Conservation (phyloP, 2,888 invertebrate genomes). For the Herminia tarsipennalis region DNA sequence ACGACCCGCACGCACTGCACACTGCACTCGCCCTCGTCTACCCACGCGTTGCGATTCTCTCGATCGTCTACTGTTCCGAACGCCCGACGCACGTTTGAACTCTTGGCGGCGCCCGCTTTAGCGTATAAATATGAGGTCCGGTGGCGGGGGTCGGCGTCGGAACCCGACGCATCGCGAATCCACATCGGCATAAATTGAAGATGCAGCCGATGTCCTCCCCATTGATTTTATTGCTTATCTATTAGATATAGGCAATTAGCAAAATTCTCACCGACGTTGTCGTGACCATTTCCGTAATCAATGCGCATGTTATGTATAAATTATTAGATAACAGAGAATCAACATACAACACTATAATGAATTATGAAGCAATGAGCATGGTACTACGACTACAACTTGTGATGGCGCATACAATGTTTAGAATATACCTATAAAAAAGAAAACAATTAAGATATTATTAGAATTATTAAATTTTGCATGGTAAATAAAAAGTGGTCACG, state of each 20-base stretch:
- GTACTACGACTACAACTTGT: no score
- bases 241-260: constrained; percentile 80
- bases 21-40: constrained; percentile 84
- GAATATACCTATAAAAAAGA: no score
- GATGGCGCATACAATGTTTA: no score
- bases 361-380: constrained; percentile 43
- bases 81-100: constrained; percentile 85
- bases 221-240: constrained; percentile 82
- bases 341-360: constrained; percentile 17
- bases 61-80: constrained; percentile 82
- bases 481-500: no score
- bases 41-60: constrained; percentile 81
- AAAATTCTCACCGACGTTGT: constrained; percentile 66
- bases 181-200: constrained; percentile 81
- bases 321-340: constrained; percentile 52
- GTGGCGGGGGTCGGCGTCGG: constrained; percentile 82
- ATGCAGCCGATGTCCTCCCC: constrained; percentile 82
- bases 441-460: no score
- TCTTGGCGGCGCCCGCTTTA: constrained; percentile 80
- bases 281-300: constrained; percentile 69
- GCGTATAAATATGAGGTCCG: constrained; percentile 84
- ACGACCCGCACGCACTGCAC: constrained; percentile 83
- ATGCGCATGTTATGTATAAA: constrained; percentile 62
- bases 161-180: constrained; percentile 80
- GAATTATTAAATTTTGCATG: no score